Evolutionary conservation across 2,888 invertebrate species (phyloP).

Genomic region (Cerastis rubricosa): DNA sequence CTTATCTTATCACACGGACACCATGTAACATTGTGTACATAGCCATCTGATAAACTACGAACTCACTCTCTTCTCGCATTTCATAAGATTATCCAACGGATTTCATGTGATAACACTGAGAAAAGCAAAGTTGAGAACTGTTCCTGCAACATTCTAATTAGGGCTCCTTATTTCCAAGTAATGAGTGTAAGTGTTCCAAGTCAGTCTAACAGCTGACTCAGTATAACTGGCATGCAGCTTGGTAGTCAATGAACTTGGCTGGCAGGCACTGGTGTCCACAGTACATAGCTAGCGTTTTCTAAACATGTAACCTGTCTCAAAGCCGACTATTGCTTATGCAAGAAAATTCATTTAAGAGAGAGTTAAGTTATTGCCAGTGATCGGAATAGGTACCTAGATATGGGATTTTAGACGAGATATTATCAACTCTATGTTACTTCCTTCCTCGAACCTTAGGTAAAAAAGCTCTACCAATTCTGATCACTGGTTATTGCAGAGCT

Average conservation of each 20-base stretch:
- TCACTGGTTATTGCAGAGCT: not conserved
- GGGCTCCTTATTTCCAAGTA: too few relatives aligned
- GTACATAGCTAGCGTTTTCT: not conserved
- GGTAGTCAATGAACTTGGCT: not conserved
- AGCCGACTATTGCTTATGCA: not conserved
- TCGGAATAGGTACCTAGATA: too few relatives aligned
- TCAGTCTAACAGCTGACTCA: not conserved
- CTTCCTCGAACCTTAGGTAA: too few relatives aligned
- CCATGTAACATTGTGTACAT: constrained; percentile 70
- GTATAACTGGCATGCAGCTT: too few relatives aligned
- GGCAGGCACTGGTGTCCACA: not conserved
- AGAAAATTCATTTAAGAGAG: not conserved
- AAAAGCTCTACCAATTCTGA: too few relatives aligned
- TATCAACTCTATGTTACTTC: too few relatives aligned
- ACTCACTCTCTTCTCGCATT: constrained; percentile 68
- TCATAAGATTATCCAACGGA: constrained; percentile 68
- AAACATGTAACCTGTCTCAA: too few relatives aligned
- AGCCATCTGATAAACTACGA: constrained; percentile 72
- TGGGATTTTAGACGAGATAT: too few relatives aligned
- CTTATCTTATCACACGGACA: constrained; percentile 80
- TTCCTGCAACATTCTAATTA: not conserved
- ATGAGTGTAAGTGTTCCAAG: not conserved
- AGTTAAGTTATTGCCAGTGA: not conserved
- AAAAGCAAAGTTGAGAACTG: not conserved
- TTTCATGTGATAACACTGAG: not conserved